Evolutionary conservation across 2,888 invertebrate species (phyloP).

Genomic region (Apantesis nais): DNA sequence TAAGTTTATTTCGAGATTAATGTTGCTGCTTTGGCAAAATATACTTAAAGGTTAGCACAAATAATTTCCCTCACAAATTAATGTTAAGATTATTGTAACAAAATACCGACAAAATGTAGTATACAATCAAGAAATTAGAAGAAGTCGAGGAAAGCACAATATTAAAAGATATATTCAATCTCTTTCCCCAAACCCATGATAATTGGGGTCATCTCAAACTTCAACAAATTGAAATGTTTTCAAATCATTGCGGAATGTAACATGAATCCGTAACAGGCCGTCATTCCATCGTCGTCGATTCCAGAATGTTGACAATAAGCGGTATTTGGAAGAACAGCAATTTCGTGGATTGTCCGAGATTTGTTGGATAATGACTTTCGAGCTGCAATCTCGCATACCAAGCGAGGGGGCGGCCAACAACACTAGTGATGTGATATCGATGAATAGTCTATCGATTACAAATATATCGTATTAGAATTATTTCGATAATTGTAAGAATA

Average conservation of each 20-base stretch:
- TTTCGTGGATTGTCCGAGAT: conserved; percentile 40
- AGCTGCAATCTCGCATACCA: conserved; percentile 45
- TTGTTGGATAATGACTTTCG: conserved; percentile 42
- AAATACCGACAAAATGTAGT: not conserved
- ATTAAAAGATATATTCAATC: not conserved
- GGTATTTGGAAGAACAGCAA: conserved; percentile 32
- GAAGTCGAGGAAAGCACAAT: not conserved
- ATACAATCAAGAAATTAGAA: not conserved
- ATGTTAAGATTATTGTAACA: not conserved
- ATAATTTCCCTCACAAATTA: too few species aligned
- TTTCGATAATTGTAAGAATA: too few species aligned
- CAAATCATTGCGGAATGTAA: conserved; percentile 7
- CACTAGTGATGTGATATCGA: conserved; percentile 25
- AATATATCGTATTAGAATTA: not conserved
- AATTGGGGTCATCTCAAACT: not conserved
- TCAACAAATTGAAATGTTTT: conserved; percentile 6
- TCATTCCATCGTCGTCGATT: conserved; percentile 13
- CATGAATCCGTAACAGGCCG: not conserved
- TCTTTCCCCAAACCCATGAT: not conserved
- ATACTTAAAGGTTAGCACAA: too few species aligned
- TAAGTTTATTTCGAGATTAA: too few species aligned
- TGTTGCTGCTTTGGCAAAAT: too few species aligned
- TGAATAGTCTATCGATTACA: not conserved
- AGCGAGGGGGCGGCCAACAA: conserved; percentile 27
- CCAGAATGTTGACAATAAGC: conserved; percentile 26